Evolutionary conservation across 1,140 invertebrate genomes (phyloP), one percentile per base, ranked within the genome.

Genomic region (Paracyclopina nana): DNA sequence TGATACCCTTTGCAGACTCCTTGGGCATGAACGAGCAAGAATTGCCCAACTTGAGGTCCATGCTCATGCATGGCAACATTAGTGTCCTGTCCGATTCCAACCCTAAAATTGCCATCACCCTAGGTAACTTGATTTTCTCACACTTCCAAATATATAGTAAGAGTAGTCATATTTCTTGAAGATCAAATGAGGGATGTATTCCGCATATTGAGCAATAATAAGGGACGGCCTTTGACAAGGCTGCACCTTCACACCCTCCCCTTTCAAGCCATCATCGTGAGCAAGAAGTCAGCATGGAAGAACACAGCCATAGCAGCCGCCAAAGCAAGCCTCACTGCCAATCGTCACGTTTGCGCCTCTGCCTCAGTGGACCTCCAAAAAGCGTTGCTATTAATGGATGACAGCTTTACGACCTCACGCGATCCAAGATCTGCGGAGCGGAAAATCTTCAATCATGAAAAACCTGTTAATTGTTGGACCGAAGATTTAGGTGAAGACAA

Each of bases 21-120:
- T 65, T 87, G 6, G 84, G 84, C 0, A 84, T 86, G 80, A 88
- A 88, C 62, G 84, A 88, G 62, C 54, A 74, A 61, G 84, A 88
- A 65, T 65, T 86, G 26, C 74, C 76, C 1, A 88, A 85, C 63
- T 60, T 88, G 1, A 70, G 76, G 44, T 77, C 75, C 59, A 70
- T 78, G 1, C 60, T 81, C 41, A 65, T 72, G 49, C 70, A 75
- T 61, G 79, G 79, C 1, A 77, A 79, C 54, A 72, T 83, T 3
- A 80, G 76, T 9, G 61, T 82, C 1, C 73, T 83, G 0, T 72
- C 80, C 1, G 77, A 86, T 60, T 78, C 79, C 11, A 77, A 79
- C 60, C 84, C 84, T 5, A 70, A 81, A 57, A 72, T 86, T 4
- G 82, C 82, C 0, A 72, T 73, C 27, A 77, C 82, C 14, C 67